A percentile compares a stretch with the other conserved stretches of the same genome.
Conservation (phyloP, 2,797 vertebrate genomes). For the Peromyscus melanophrys region DNA sequence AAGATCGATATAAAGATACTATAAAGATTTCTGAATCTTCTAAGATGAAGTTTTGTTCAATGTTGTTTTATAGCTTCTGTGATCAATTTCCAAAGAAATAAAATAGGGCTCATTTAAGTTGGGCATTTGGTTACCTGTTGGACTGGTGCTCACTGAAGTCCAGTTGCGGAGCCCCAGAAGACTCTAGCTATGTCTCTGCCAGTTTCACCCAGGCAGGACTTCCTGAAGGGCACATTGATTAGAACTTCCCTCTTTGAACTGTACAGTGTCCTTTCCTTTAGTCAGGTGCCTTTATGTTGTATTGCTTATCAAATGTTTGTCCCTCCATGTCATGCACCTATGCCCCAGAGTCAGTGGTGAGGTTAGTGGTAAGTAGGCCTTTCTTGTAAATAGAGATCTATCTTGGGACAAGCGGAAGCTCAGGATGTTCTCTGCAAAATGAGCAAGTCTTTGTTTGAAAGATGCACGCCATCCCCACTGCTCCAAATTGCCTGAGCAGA, state of each 20-base stretch:
- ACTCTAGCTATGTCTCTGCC: background rate
- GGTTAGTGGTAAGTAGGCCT: slow-evolving; percentile 20
- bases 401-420: slow-evolving; percentile 56
- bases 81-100: slow-evolving; percentile 33
- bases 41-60: background rate
- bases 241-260: slow-evolving; percentile 19
- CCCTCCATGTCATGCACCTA: background rate
- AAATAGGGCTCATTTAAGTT: background rate
- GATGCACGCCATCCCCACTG: slow-evolving; percentile 55
- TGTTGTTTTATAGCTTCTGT: background rate
- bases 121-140: background rate
- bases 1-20: background rate
- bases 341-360: background rate
- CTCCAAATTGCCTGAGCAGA: slow-evolving; percentile 13
- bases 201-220: background rate
- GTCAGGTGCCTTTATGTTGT: background rate
- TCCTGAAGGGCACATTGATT: background rate
- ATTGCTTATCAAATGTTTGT: slow-evolving; percentile 26
- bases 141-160: background rate
- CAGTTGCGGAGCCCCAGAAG: background rate
- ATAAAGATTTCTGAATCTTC: background rate
- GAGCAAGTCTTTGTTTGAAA: slow-evolving; percentile 71
- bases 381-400: slow-evolving; percentile 65
- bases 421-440: slow-evolving; percentile 64
- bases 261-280: background rate